Percentiles rank a stretch among this genome's conserved stretches.
Conservation (phyloP, 2,888 invertebrate genomes). For the Argynnis bischoffii region DNA sequence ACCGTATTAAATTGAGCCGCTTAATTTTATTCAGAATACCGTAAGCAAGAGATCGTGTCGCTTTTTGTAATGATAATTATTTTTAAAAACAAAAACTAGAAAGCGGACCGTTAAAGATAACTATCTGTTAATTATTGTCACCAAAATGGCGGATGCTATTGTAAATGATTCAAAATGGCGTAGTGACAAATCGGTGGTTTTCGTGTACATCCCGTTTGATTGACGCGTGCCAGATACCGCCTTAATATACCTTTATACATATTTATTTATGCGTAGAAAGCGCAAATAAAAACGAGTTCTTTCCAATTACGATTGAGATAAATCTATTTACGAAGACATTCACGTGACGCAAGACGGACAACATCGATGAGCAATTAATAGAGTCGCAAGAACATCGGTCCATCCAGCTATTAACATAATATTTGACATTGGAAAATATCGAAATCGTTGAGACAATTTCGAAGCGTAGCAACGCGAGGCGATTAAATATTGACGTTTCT, state of each 20-base stretch:
- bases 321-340: constrained; percentile 62
- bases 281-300: constrained; percentile 77
- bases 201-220: constrained; percentile 75
- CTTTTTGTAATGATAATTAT: constrained; percentile 82
- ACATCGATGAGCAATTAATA: constrained; percentile 49
- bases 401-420: constrained; percentile 57
- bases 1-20: constrained; percentile 33
- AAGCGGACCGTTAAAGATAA: constrained; percentile 74
- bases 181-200: constrained; percentile 78
- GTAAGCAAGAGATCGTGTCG: constrained; percentile 75
- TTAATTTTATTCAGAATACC: constrained; percentile 80
- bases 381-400: constrained; percentile 45
- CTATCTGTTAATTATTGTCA: constrained; percentile 82
- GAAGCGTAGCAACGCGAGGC: constrained; percentile 64
- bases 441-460: constrained; percentile 80
- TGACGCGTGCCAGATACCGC: constrained; percentile 80
- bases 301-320: constrained; percentile 70
- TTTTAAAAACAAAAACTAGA: constrained; percentile 81
- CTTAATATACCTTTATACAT: constrained; percentile 70
- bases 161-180: constrained; percentile 74
- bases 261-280: constrained; percentile 80
- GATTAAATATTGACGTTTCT: constrained; percentile 80
- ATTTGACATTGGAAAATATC: constrained; percentile 78
- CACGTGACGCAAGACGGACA: constrained; percentile 53
- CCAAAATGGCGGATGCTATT: constrained; percentile 76